Base-by-base conservation (phyloP, 2,797 vertebrate species). In the Rhinoraja longicauda region DNA sequence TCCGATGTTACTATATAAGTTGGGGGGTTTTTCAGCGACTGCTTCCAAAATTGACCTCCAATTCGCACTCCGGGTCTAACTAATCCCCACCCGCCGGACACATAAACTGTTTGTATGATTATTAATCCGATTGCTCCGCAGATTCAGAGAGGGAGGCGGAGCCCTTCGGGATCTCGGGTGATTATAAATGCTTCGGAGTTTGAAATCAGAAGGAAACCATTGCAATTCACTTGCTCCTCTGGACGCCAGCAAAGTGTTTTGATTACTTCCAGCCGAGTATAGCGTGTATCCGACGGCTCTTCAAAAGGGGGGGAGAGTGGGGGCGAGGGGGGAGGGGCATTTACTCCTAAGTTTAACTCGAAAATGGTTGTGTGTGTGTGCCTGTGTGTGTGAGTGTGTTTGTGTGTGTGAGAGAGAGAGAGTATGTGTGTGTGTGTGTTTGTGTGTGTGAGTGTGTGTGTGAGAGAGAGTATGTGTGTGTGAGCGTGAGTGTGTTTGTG, bases 51-150 rank as follows among this genome's bases (percentile, higher is more conserved):
- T 2, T 88, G 84, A 88, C 84, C 84, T 88, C 17, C 84, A 88
- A 19, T 64, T 86, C 88, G 26, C 67, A 12, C 67, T 29, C 59
- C 88, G 19, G 12, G 3, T 53, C 70, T 73, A 32, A 53, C 39
- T 75, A 92, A 92, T 73, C 70, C 67, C 76, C 90, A 39, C 53
- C 9, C 39, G n/a, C 36, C 45, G 64, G 53, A 62, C 26, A 67
- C 59, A 88, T 21, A 9, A 7, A 2, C 19, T n/a, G 7, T 67
- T 67, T 21, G 2, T 67, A 32, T 32, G 7, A 10, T 62, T 73
- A 19, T 53, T 92, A 75, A 92, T 73, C 90, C 19, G 70, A 92
- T 92, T 92, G 88, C 32, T 9, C 8, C 12, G 86, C n/a, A 19
- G 62, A 67, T 90, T 67, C 32, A 21, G 90, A 53, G 70, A 36